Evolutionary conservation across 2,113 vertebrate genomes (phyloP).

Genomic region (Cephalopterus ornatus): DNA sequence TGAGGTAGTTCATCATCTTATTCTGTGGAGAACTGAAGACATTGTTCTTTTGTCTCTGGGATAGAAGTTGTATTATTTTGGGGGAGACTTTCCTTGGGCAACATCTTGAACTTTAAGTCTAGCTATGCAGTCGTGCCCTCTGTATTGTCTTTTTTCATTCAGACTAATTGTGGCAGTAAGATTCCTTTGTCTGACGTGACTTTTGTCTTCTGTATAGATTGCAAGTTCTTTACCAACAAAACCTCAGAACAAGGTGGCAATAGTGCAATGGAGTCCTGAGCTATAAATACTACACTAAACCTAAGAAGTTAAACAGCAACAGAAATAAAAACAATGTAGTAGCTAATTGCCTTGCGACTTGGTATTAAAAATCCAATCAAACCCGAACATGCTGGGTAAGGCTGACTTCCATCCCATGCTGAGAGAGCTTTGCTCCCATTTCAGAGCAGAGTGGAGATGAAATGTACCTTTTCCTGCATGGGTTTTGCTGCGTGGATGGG

Average conservation of each 20-base stretch:
- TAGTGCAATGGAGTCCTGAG: neutral
- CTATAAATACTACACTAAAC: neutral
- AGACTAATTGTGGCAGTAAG: neutral
- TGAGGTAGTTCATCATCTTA: conserved; percentile 50
- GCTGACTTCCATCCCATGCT: neutral
- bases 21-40: neutral
- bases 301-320: neutral
- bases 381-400: neutral
- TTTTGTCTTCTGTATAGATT: neutral
- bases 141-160: neutral
- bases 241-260: neutral
- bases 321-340: neutral
- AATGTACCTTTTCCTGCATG: neutral
- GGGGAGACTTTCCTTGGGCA: neutral
- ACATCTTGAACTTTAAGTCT: neutral
- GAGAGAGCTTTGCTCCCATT: neutral
- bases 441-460: neutral
- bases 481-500: neutral
- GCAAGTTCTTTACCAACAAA: neutral
- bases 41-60: neutral
- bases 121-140: neutral
- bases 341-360: neutral
- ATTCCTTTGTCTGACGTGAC: neutral
- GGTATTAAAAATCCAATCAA: neutral
- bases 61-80: neutral